Evolutionary conservation across 2,797 vertebrate species (phyloP), one percentile per base, ranked within the genome.

Genomic region (Ambastaia sidthimunki): DNA sequence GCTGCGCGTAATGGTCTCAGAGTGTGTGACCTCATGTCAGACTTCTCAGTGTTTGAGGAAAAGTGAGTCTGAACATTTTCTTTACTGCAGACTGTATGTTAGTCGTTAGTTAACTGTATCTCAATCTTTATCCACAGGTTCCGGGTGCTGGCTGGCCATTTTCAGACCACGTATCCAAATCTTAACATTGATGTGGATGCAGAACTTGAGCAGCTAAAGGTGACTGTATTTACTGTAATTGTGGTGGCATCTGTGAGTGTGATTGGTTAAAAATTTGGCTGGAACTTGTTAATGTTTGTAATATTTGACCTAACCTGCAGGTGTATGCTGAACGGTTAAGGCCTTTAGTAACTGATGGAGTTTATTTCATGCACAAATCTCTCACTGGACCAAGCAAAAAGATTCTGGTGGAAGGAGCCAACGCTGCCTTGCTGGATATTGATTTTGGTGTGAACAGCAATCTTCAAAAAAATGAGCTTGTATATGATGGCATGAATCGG

Each of bases 321-420:
- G 76, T 0, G 12, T 94, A 88, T 25, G 90, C 92, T 11, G 93
- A 94, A 84, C 85, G 83, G 37, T 86, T 96, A 83, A 92, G 90
- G 2, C 94, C 94, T 44, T 84, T 96, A 71, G 94, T 95, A 84
- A 94, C 93, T 4, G 94, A 95, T 0, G 94, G 95, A 0, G 94
- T 95, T 74, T 95, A 95, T 84, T 96, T 95, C 86, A 95, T 95
- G 94, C 90, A 95, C 85, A 88, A 91, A 89, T 89, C 94, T 28
- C 92, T 95, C 0, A 95, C 87, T 47, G 93, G 94, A 18, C 92
- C 94, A 11, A 91, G 89, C 84, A 95, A 94, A 88, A 95, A 95
- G 79, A 95, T 96, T 83, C 90, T 96, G 76, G 94, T 95, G 74
- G 94, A 95, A 75, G 94, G 95, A 13, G 95, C 94, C 57, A 96